These are phyloP conservation scores for Danio rerio DNA, from an alignment of 2,113 vertebrate genomes.

Conservation along the genomic window GRCz12tu NC_133185.1:42879001-42879500, in stretches of 20 bases:
- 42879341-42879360: conserved; percentile 42
- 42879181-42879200: too few relatives aligned
- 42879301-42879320: conserved; percentile 46
- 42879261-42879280: too few relatives aligned
- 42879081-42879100: conserved; percentile 14
- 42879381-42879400: conserved; percentile 56
- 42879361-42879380: conserved; percentile 55
- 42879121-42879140: conserved; percentile 14
- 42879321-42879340: conserved; percentile 45
- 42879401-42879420: conserved; percentile 31
- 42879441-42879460: conserved; percentile 29
- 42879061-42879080: background rate
- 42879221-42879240: too few relatives aligned
- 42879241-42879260: too few relatives aligned
- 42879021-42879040: conserved; percentile 30
- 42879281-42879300: background rate
- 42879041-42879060: conserved; percentile 15
- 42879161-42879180: too few relatives aligned
- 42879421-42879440: background rate
- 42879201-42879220: too few relatives aligned
- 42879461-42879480: conserved; percentile 5
- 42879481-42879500: background rate
- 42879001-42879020: conserved; percentile 54
- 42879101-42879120: background rate
- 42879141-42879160: background rate